phyloP scores from a whole-genome alignment of 2,113 vertebrate species.

The Entomyzon cyanotis region DNA sequence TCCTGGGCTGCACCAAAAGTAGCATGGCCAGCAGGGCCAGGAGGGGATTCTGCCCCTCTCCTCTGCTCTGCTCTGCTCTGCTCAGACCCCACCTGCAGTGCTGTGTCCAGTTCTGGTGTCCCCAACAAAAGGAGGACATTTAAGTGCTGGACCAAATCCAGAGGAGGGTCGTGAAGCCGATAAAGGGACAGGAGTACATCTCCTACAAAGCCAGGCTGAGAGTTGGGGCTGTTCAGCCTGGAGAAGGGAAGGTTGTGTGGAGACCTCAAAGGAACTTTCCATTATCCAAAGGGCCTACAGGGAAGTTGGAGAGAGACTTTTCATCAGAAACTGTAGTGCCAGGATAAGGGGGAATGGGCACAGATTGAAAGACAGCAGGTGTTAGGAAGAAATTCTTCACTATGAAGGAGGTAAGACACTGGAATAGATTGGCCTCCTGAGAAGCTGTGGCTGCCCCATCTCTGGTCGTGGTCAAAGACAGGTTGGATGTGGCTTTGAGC shows the following conservation, averaged over 20 bases:
- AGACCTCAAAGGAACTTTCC: background rate
- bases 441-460: background rate
- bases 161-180: background rate
- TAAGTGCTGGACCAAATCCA: background rate
- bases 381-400: background rate
- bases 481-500: background rate
- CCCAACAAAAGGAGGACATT: background rate
- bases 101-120: background rate
- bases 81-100: background rate
- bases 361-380: background rate
- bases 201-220: background rate
- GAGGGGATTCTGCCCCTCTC: background rate
- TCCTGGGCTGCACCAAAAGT: background rate
- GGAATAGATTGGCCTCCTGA: background rate
- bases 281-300: background rate
- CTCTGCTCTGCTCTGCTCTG: background rate
- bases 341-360: fast-evolving
- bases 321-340: background rate
- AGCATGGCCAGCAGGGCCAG: background rate
- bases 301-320: background rate
- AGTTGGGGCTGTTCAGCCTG: background rate
- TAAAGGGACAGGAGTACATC: background rate
- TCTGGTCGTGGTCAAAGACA: background rate
- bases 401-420: background rate
- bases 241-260: background rate